Base-by-base conservation (phyloP, 2,888 invertebrate genomes). In the Abrostola triplasia region DNA sequence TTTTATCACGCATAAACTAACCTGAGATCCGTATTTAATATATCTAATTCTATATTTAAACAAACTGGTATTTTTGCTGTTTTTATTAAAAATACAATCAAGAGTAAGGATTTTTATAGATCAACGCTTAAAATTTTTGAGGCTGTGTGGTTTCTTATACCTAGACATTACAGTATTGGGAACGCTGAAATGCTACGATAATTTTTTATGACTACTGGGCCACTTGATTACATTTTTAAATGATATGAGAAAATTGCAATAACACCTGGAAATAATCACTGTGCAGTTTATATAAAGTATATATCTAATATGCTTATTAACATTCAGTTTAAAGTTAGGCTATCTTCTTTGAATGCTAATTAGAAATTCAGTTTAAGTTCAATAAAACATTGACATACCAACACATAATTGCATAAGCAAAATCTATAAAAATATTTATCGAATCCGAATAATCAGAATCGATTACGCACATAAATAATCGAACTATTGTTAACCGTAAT, bases 361-460 rank as follows among this genome's bases (percentile, higher is more conserved):
- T 42, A 57, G 24, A 12, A 13, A 36, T 37, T 66, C 36, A 51
- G 53, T 61, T 44, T 7, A 8, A 53, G 59, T 49, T 53, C 47
- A 67, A 54, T 54, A 36, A 57, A 64, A 53, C 68, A 41, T 37
- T 13, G 36, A 13, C 47, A 61, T 63, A 59, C 37, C 38, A 54
- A 44, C 35, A 42, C 24, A 35, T 55, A 48, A 59, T 56, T 57
- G 65, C 67, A 62, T 57, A 56, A 54, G 7, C 52, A 64, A 61
- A 65, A 73, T 53, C 63, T 66, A 76, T 76, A 70, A 64, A 73
- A 66, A 69, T 62, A 59, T 58, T 64, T 65, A 63, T 57, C 60
- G 54, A 24, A 60, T 59, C 62, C 24, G 11, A 62, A 57, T 64
- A 65, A 73, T 73, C 70, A 59, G 51, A 59, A 64, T 73, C 52